Conservation (phyloP, 2,113 vertebrate genomes). For the Crotalus viridis region DNA sequence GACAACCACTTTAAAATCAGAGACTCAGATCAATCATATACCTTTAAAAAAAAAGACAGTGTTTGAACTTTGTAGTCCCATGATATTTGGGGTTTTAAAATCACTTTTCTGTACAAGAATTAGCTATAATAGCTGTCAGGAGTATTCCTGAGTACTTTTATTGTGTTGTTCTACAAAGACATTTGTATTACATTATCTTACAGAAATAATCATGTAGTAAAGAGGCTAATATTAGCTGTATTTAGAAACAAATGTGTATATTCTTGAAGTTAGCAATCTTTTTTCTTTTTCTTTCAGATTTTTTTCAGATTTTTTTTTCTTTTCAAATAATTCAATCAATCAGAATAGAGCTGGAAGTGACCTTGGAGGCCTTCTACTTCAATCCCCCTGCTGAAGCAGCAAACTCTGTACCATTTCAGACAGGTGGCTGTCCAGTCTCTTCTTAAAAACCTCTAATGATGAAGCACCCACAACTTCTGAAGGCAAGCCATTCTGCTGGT, state of each 20-base stretch:
- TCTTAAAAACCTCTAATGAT: background rate
- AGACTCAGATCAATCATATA: background rate
- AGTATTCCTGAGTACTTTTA: background rate
- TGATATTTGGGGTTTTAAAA: slow-evolving; percentile 28
- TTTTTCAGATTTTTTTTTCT: too few relatives aligned
- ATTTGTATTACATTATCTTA: background rate
- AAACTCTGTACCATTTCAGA: background rate
- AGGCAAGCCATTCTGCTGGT: background rate
- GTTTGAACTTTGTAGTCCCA: slow-evolving; percentile 15
- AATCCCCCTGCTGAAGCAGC: background rate
- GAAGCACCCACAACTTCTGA: background rate
- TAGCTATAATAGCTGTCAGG: slow-evolving; percentile 21
- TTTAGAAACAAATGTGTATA: background rate
- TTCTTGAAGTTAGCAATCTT: background rate
- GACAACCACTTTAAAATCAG: slow-evolving; percentile 14
- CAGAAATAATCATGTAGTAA: background rate
- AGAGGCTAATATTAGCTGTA: background rate
- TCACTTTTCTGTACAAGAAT: slow-evolving; percentile 22
- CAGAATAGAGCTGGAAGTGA: background rate
- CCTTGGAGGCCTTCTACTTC: background rate
- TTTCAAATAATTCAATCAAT: background rate
- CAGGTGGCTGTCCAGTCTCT: background rate
- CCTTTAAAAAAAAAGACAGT: background rate
- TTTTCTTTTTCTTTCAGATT: background rate
- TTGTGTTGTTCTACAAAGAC: slow-evolving; percentile 27